Evolutionary conservation across 2,888 invertebrate species (phyloP).

Genomic region (Caenorhabditis sp.): DNA sequence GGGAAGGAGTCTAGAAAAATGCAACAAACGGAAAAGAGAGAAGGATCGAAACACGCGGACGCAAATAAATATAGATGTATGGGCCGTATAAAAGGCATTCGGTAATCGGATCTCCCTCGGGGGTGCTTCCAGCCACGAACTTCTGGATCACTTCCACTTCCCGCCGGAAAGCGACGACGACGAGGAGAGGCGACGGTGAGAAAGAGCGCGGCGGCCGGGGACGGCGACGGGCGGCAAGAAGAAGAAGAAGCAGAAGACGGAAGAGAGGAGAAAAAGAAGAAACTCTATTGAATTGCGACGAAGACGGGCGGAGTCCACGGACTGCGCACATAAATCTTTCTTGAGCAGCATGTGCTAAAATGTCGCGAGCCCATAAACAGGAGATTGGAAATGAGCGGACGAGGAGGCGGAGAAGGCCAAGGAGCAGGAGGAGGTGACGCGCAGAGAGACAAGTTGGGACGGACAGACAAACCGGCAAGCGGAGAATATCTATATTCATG

Average conservation of each 20-base stretch:
- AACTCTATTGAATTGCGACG: slow-evolving; percentile 60
- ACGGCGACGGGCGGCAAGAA: slow-evolving; percentile 1
- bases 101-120: slow-evolving; percentile 61
- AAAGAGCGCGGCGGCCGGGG: slow-evolving; percentile 25
- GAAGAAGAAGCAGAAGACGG: slow-evolving; percentile 5
- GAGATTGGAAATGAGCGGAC: slow-evolving; percentile 57
- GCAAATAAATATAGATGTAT: slow-evolving; percentile 54
- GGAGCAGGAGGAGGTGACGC: too few relatives aligned
- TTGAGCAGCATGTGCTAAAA: slow-evolving; percentile 63
- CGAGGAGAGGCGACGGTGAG: slow-evolving; percentile 17
- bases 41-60: slow-evolving; percentile 9
- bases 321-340: slow-evolving; percentile 58
- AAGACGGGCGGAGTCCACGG: slow-evolving; percentile 48
- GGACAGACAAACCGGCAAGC: too few relatives aligned
- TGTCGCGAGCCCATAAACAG: slow-evolving; percentile 62
- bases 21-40: slow-evolving; percentile 14
- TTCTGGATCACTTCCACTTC: slow-evolving; percentile 49
- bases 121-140: slow-evolving; percentile 59
- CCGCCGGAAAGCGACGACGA: background rate
- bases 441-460: slow-evolving; percentile 22
- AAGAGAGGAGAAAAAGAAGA: slow-evolving; percentile 45
- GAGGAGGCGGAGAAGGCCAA: too few relatives aligned
- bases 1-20: background rate
- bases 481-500: slow-evolving; percentile 44
- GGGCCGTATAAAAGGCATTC: slow-evolving; percentile 56